Conservation (phyloP, 2,888 invertebrate genomes). For the Doris montereyensis region DNA sequence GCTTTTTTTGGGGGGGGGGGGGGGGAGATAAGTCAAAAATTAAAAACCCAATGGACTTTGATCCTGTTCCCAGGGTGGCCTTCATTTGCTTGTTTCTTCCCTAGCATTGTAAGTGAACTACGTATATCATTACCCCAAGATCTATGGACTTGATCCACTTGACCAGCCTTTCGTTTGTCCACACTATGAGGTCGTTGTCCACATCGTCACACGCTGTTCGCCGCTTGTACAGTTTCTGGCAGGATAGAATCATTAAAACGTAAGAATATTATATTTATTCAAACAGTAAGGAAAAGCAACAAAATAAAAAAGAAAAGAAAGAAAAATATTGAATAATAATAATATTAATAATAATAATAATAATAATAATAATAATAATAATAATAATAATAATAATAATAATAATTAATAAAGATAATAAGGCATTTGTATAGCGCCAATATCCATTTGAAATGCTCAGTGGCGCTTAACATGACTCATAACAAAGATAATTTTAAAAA, state of each 20-base stretch:
- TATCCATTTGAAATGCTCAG: background rate
- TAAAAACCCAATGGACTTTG: too few relatives aligned
- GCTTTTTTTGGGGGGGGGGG: too few relatives aligned
- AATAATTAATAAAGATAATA: background rate
- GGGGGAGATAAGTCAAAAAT: too few relatives aligned
- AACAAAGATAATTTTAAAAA: too few relatives aligned
- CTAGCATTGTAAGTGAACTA: too few relatives aligned
- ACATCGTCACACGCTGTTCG: slow-evolving; percentile 90
- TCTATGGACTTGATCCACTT: slow-evolving; percentile 95
- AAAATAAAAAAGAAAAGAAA: background rate
- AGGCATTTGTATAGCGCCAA: background rate
- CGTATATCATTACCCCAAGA: slow-evolving; percentile 77
- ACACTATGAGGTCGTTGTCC: slow-evolving; percentile 92
- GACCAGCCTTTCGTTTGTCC: slow-evolving; percentile 95
- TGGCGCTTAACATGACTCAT: too few relatives aligned
- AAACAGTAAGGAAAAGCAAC: background rate
- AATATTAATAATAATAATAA: background rate
- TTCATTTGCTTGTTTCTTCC: too few relatives aligned
- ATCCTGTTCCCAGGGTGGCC: too few relatives aligned
- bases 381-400: background rate
- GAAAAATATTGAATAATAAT: background rate
- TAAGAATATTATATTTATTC: too few relatives aligned
- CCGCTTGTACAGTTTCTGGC: slow-evolving; percentile 88
- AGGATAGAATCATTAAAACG: too few relatives aligned
- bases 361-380: background rate